Percentiles rank a stretch among this genome's conserved stretches.
phyloP scores from a whole-genome alignment of 1,140 invertebrate species.

The Pseudomyrmex cubaensis region DNA sequence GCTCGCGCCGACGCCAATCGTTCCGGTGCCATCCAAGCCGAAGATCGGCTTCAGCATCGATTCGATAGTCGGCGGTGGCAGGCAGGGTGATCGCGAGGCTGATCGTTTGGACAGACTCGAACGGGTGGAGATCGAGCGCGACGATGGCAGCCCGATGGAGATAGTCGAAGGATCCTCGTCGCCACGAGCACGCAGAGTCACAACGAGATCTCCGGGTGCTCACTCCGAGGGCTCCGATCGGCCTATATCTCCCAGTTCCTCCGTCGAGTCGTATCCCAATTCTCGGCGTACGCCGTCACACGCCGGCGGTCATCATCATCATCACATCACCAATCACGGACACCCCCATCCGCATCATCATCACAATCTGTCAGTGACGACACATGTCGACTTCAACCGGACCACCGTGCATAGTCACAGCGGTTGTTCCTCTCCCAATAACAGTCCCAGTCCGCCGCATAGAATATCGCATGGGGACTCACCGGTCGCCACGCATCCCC shows the following conservation, averaged over 20 bases:
- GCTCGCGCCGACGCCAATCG: conserved; percentile 94
- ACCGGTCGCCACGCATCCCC: conserved; percentile 75
- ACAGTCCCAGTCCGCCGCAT: conserved; percentile 88
- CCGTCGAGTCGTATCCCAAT: conserved; percentile 81
- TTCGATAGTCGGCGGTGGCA: conserved; percentile 93
- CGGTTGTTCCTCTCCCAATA: conserved; percentile 86
- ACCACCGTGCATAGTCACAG: conserved; percentile 81
- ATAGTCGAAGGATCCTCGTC: conserved; percentile 83
- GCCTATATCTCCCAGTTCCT: conserved; percentile 80
- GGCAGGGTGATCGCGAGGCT: conserved; percentile 71
- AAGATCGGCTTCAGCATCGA: conserved; percentile 98
- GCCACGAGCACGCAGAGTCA: conserved; percentile 72
- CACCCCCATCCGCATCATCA: conserved; percentile 74
- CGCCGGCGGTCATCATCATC: conserved; percentile 66
- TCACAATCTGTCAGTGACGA: conserved; percentile 62
- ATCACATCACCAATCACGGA: conserved; percentile 68
- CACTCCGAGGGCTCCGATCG: conserved; percentile 82
- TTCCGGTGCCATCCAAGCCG: conserved; percentile 93
- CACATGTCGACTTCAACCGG: conserved; percentile 73
- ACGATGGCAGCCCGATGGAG: conserved; percentile 79
- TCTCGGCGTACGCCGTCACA: conserved; percentile 74
- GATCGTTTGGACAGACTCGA: conserved; percentile 75
- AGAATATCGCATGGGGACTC: conserved; percentile 87
- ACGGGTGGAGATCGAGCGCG: conserved; percentile 79
- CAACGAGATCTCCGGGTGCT: conserved; percentile 78